Evolutionary conservation across 2,113 vertebrate genomes (phyloP), one percentile per base, ranked within the genome.

Genomic region (Saimiri boliviensis): DNA sequence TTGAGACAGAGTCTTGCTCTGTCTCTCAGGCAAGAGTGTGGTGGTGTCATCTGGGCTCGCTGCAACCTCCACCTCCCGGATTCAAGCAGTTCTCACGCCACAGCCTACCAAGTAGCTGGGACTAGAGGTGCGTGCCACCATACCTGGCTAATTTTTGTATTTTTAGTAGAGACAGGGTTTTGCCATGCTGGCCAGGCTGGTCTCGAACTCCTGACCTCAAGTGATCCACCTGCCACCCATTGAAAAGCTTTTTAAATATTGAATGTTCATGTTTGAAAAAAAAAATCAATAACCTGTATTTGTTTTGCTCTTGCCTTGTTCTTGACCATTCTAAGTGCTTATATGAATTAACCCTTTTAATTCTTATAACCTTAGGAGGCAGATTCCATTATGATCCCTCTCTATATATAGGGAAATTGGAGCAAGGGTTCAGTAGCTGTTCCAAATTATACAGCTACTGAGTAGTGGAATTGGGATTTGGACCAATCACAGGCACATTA

Each of bases 251-350:
- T 80, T 80, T 4, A 60, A 89, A 49, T 81, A 49, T 11, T 77
- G 42, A 83, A 42, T 91, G 47, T 56, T 96, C 3, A 21, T 45
- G 27, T 87, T 94, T 95, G 70, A 87, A 23, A 86, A 95, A 86
- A 95, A 93, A 84, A 63, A 84, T 68, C 52, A 60, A 0, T 47
- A 58, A 77, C 11, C 58, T 6, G 0, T 60, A 3, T 84, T 94
- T 95, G 54, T 58, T 91, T 95, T 89, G 54, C 10, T 76, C n/a
- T 97, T 89, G n/a, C 73, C 45, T 45, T 71, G 14, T 77, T 6
- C n/a, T 73, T 79, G n/a, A 85, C 16, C 40, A 79, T 66, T 93
- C 47, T 37, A 92, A 95, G 17, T 80, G 16, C 21, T 86, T 37
- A 49, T 83, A 63, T 86, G 30, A 82, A 74, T 88, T 73, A 89